These are phyloP conservation scores for Mya arenaria DNA, from an alignment of 1,140 invertebrate species.

Conservation along the genomic window DNA sequence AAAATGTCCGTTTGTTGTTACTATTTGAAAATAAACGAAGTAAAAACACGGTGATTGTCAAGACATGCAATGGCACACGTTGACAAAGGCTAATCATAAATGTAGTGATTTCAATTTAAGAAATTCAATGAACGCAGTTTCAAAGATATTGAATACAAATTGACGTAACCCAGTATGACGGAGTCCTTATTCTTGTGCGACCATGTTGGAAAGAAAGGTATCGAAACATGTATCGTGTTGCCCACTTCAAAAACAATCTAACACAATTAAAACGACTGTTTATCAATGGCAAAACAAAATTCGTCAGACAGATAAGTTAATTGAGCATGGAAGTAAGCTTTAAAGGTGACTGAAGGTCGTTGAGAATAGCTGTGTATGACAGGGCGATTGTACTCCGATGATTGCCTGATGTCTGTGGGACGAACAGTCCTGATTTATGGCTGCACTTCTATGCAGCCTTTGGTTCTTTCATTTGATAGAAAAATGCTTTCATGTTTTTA, in stretches of 20 bases:
- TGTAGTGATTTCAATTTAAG: no score
- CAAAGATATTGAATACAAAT: conserved; percentile 30
- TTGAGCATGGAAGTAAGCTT: background rate
- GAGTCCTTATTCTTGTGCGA: conserved; percentile 31
- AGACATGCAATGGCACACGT: no score
- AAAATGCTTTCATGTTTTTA: no score
- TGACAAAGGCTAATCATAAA: no score
- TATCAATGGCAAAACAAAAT: background rate
- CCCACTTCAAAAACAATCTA: conserved; percentile 37
- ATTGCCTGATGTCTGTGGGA: background rate
- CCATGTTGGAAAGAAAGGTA: conserved; percentile 28
- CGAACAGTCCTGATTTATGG: conserved; percentile 27
- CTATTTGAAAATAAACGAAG: no score
- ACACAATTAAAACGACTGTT: background rate
- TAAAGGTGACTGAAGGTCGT: conserved; percentile 23
- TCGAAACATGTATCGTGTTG: conserved; percentile 39
- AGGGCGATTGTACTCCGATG: conserved; percentile 15
- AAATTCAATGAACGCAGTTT: no score
- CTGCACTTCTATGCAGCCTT: background rate
- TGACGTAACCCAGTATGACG: conserved; percentile 21
- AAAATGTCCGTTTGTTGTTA: no score
- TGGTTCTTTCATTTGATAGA: no score
- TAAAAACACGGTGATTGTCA: no score
- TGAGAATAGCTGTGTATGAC: background rate
- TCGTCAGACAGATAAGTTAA: conserved; percentile 23